These are phyloP conservation scores for Sparus aurata DNA, from an alignment of 2,797 vertebrate species.

Conservation along the genomic window DNA sequence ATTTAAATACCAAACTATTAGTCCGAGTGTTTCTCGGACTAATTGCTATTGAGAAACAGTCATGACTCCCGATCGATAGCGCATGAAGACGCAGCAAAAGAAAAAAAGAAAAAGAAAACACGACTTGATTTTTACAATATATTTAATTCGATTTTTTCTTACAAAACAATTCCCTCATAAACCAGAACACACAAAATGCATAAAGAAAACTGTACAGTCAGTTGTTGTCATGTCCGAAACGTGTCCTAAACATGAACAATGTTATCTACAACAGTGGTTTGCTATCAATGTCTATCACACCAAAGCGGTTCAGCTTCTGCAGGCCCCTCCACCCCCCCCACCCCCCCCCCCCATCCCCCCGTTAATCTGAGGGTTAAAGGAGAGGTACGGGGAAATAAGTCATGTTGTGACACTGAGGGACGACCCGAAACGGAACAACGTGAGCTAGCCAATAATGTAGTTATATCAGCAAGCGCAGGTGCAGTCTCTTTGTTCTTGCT, in stretches of 20 bases:
- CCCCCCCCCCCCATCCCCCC: constrained; percentile 3
- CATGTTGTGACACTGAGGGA: constrained; percentile 72
- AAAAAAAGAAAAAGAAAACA: not conserved
- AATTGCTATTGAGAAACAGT: not conserved
- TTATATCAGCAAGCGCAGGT: constrained; percentile 59
- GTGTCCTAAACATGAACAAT: constrained; percentile 84
- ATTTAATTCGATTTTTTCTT: constrained; percentile 83
- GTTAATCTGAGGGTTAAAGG: constrained; percentile 51
- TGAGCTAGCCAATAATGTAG: constrained; percentile 63
- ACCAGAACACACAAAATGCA: constrained; percentile 87
- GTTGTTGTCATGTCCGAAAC: constrained; percentile 77
- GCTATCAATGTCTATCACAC: constrained; percentile 80
- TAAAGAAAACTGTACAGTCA: constrained; percentile 87
- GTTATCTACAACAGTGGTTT: constrained; percentile 86
- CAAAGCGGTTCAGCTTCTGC: constrained; percentile 71
- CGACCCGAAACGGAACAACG: constrained; percentile 69
- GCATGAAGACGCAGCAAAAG: not conserved
- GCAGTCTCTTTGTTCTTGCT: constrained; percentile 68
- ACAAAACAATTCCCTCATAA: constrained; percentile 86
- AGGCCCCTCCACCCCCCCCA: too few species aligned
- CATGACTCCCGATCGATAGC: not conserved
- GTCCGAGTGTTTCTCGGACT: not conserved
- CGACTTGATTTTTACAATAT: constrained; percentile 75
- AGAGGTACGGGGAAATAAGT: constrained; percentile 64
- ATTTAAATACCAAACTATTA: not conserved